These are phyloP conservation scores for Labia minor DNA, from an alignment of 2,888 invertebrate genomes.

Conservation along the genomic window DNA sequence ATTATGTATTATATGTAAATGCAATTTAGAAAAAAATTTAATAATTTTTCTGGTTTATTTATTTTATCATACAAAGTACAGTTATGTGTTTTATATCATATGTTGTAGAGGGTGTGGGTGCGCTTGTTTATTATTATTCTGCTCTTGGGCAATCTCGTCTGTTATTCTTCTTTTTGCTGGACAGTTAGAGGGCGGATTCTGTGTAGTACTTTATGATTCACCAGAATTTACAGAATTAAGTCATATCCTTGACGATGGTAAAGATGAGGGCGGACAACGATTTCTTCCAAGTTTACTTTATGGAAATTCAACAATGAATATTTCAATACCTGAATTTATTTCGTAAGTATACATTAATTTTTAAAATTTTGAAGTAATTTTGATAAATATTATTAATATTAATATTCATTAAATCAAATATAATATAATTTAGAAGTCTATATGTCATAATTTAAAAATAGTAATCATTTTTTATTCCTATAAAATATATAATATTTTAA, in stretches of 20 bases:
- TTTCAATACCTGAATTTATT: background rate
- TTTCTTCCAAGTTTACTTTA: background rate
- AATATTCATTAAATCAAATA: no score
- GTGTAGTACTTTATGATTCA: background rate
- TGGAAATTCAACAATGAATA: background rate
- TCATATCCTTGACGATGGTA: background rate
- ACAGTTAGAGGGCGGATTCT: background rate
- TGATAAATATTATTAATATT: no score
- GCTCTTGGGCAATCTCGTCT: background rate
- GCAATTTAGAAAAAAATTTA: no score
- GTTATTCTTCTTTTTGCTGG: background rate
- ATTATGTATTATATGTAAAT: no score
- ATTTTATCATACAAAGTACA: no score
- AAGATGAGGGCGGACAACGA: background rate
- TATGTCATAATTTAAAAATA: no score
- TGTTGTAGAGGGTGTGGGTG: background rate
- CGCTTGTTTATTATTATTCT: background rate
- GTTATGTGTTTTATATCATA: no score
- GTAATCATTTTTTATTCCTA: no score
- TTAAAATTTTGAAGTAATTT: no score
- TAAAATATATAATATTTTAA: no score
- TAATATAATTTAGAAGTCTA: no score
- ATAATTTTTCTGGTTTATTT: no score
- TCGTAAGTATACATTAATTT: background rate
- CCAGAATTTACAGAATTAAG: background rate